Percentiles rank a stretch among this genome's conserved stretches.
Evolutionary conservation across 1,140 invertebrate genomes (phyloP).

Genomic region (Euwallacea similis): DNA sequence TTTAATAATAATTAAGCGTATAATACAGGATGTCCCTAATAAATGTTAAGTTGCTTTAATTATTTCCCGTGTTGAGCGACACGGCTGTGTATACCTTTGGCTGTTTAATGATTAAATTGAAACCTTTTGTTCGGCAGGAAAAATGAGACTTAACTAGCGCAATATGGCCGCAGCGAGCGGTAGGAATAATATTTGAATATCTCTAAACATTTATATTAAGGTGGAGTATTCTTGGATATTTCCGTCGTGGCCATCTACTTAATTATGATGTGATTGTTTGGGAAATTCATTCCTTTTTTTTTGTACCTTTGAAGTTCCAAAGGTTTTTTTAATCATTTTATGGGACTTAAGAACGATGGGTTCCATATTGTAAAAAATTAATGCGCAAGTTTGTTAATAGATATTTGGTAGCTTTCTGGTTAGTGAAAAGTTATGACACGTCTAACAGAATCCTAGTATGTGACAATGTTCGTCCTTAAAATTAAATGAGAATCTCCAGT

Average conservation of each 20-base stretch:
- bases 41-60: slow-evolving; percentile 44
- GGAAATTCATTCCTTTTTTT: too few relatives aligned
- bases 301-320: too few relatives aligned
- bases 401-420: too few relatives aligned
- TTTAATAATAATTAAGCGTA: slow-evolving; percentile 12
- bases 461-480: too few relatives aligned
- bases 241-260: not conserved
- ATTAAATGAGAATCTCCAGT: too few relatives aligned
- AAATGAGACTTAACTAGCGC: slow-evolving; percentile 28
- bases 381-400: too few relatives aligned
- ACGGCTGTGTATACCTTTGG: slow-evolving; percentile 31
- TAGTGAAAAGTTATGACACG: too few relatives aligned
- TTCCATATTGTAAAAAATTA: too few relatives aligned
- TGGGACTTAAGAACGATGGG: too few relatives aligned
- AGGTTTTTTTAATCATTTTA: too few relatives aligned
- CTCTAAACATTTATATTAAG: slow-evolving; percentile 37
- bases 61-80: slow-evolving; percentile 42
- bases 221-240: slow-evolving; percentile 24
- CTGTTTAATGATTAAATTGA: slow-evolving; percentile 37
- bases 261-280: slow-evolving; percentile 9
- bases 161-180: slow-evolving; percentile 39
- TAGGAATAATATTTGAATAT: slow-evolving; percentile 37
- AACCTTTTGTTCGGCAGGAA: slow-evolving; percentile 34
- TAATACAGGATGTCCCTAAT: slow-evolving; percentile 43
- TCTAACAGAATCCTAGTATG: too few relatives aligned